Evolutionary conservation across 92 coral and sea anemone genomes (phyloP).

Genomic region (Palythoa heliodiscus): DNA sequence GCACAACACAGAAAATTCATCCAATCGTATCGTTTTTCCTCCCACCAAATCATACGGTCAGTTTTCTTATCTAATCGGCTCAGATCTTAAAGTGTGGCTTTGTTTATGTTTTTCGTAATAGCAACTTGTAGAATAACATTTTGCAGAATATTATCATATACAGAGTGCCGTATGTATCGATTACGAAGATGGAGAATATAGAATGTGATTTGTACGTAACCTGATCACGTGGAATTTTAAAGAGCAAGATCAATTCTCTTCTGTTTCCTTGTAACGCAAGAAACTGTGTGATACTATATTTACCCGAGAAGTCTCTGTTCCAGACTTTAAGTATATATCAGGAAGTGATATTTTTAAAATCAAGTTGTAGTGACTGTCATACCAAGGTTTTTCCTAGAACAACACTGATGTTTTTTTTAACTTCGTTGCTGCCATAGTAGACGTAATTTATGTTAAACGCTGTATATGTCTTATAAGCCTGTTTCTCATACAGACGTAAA

Average conservation of each 20-base stretch:
- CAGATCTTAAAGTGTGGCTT: neutral
- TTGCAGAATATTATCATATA: neutral
- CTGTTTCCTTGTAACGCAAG: conserved; percentile 23
- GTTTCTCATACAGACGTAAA: too few species aligned
- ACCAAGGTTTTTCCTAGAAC: neutral
- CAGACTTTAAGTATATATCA: neutral
- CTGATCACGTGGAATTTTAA: conserved; percentile 42
- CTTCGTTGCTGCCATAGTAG: neutral
- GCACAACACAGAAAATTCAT: neutral
- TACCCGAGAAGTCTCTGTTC: neutral
- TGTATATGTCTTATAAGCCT: too few species aligned
- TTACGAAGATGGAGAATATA: conserved; percentile 28
- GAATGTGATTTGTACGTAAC: conserved; percentile 1
- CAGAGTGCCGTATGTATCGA: neutral
- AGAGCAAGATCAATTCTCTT: neutral
- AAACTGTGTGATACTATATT: neutral
- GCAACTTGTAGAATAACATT: conserved; percentile 13
- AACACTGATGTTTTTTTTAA: neutral
- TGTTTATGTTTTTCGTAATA: conserved; percentile 3
- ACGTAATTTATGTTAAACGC: neutral
- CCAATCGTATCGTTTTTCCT: conserved; percentile 9
- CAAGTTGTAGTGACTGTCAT: too few species aligned
- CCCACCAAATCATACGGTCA: neutral
- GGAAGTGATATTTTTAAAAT: neutral
- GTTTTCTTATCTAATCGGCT: conserved; percentile 26